Conservation (phyloP, 1,140 invertebrate species). For the Teleopsis dalmanni region DNA sequence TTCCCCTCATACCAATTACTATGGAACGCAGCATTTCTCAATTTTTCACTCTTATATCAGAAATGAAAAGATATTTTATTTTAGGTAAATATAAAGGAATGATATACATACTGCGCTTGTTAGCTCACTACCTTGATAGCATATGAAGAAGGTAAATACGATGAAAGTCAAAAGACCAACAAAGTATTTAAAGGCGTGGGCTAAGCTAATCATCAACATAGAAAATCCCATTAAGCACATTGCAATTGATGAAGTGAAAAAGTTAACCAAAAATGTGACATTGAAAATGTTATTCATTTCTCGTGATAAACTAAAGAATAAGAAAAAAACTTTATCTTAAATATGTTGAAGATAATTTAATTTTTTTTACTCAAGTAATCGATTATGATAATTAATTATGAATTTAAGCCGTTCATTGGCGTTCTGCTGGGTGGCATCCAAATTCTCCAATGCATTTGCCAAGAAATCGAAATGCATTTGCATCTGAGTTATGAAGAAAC, state of each 20-base stretch:
- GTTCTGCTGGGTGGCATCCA: conserved; percentile 15
- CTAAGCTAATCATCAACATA: conserved; percentile 25
- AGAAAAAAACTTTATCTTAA: not conserved
- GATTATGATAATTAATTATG: conserved; percentile 23
- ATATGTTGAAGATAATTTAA: not conserved
- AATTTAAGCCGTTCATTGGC: conserved; percentile 19
- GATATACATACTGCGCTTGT: conserved; percentile 8
- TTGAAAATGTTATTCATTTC: conserved; percentile 26
- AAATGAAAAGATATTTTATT: not conserved
- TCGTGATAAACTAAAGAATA: not conserved
- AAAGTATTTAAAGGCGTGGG: conserved; percentile 19
- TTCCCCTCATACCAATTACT: conserved; percentile 37
- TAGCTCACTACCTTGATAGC: conserved; percentile 12
- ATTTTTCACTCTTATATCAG: conserved; percentile 20
- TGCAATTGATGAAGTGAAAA: conserved; percentile 26
- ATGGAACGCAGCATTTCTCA: conserved; percentile 26
- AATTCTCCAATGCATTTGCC: conserved; percentile 8
- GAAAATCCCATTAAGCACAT: conserved; percentile 31
- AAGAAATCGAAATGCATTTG: conserved; percentile 31
- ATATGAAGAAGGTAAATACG: conserved; percentile 14
- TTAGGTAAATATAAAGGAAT: not conserved
- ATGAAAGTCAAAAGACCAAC: conserved; percentile 18
- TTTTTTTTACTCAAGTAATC: conserved; percentile 15
- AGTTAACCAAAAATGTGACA: conserved; percentile 22
- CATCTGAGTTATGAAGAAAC: conserved; percentile 27